Percentiles rank a stretch among this genome's conserved stretches.
These are phyloP conservation scores for Pogonus chalceus DNA, from an alignment of 1,140 invertebrate genomes.

Conservation along the genomic window DNA sequence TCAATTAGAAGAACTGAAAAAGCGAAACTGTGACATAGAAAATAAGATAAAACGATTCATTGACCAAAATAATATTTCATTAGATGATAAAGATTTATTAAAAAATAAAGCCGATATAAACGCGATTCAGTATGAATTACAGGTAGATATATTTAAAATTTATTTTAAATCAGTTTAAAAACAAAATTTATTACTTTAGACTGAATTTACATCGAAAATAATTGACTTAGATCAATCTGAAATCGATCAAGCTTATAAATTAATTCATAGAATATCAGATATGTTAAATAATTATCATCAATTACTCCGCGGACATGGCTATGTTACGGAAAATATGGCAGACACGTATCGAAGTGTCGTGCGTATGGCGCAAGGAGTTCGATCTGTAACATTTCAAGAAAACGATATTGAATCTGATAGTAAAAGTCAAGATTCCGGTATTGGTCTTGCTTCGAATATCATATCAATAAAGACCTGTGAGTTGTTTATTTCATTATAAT, in stretches of 20 bases:
- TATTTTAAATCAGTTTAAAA: too few species aligned
- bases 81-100: not conserved
- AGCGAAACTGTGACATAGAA: not conserved
- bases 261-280: conserved; percentile 21
- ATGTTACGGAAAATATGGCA: conserved; percentile 18
- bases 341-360: conserved; percentile 22
- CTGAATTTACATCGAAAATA: too few species aligned
- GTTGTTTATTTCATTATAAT: too few species aligned
- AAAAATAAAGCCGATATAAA: not conserved
- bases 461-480: too few species aligned
- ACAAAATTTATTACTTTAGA: too few species aligned
- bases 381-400: conserved; percentile 39
- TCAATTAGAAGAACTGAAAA: not conserved
- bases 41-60: not conserved
- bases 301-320: conserved; percentile 21
- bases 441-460: not conserved
- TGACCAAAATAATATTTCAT: not conserved
- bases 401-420: not conserved
- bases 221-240: conserved; percentile 20
- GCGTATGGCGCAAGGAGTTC: conserved; percentile 34
- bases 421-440: conserved; percentile 7
- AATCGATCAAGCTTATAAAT: conserved; percentile 15
- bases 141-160: not conserved
- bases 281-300: conserved; percentile 21
- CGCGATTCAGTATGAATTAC: not conserved